phyloP scores from a whole-genome alignment of 2,113 vertebrate genomes.

The Choloepus hoffmanni region DNA sequence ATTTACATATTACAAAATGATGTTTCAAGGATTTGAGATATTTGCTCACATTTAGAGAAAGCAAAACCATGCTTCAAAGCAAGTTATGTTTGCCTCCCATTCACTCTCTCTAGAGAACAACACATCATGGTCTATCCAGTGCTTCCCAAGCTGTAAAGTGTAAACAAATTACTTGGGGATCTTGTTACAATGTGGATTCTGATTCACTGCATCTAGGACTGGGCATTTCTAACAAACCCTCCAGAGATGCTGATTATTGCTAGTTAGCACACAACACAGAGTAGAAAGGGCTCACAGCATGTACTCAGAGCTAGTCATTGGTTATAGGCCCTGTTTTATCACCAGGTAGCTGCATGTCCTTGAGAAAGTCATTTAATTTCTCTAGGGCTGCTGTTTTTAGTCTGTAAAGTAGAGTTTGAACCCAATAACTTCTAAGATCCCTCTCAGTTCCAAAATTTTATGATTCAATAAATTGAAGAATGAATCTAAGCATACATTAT shows the following conservation, averaged over 20 bases:
- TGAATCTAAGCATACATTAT: neutral
- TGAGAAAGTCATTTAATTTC: neutral
- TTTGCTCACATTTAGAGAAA: constrained; percentile 56
- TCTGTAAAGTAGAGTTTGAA: neutral
- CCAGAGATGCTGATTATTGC: neutral
- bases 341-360: neutral
- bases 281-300: neutral
- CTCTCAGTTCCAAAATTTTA: constrained; percentile 28
- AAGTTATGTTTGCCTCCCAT: neutral
- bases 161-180: neutral
- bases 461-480: neutral
- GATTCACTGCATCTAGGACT: neutral
- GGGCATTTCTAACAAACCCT: neutral
- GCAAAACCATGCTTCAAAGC: neutral
- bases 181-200: neutral
- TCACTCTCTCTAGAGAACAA: neutral
- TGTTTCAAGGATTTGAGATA: neutral
- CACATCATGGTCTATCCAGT: neutral
- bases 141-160: neutral
- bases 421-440: neutral
- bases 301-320: neutral
- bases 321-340: neutral
- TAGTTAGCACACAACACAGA: neutral
- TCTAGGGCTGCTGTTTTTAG: neutral
- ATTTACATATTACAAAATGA: neutral